Evolutionary conservation across 2,113 vertebrate genomes (phyloP), one percentile per base, ranked within the genome.

Genomic region (Zeus faber): DNA sequence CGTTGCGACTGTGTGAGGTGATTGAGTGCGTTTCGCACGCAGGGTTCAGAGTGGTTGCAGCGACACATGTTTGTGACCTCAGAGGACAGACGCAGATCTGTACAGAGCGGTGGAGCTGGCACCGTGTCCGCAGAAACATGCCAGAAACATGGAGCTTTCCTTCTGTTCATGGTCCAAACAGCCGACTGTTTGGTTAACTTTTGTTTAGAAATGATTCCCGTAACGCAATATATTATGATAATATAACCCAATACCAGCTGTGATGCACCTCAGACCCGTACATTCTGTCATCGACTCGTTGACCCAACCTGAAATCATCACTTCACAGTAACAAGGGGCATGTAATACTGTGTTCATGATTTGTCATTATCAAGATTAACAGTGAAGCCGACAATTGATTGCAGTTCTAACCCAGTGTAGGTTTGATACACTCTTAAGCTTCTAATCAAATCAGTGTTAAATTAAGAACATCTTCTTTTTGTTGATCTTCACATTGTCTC

Each of bases 401-500:
- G 27, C n/a, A n/a, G n/a, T n/a, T n/a, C n/a, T n/a, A n/a, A n/a
- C n/a, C n/a, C n/a, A n/a, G n/a, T n/a, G n/a, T n/a, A n/a, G n/a
- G n/a, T n/a, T n/a, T n/a, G n/a, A n/a, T n/a, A n/a, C n/a, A n/a
- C n/a, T n/a, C n/a, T n/a, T n/a, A n/a, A n/a, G n/a, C n/a, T n/a
- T n/a, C n/a, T n/a, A n/a, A n/a, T n/a, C n/a, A n/a, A 31, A 31
- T 31, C 11, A 31, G 29, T 31, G 29, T 31, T 31, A 2, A 35
- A 4, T 35, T 13, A 14, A 35, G 33, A 80, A 70, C 55, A 62
- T 48, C 29, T 49, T 59, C 37, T 40, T 54, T 55, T 43, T 62
- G 46, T 71, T 77, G 63, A 82, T 65, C 54, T 56, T 45, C 49
- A 55, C 61, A 59, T 62, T 75, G 50, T 66, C 58, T 58, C 56